Conservation (phyloP, 2,888 invertebrate genomes). For the Latrodectus elegans region DNA sequence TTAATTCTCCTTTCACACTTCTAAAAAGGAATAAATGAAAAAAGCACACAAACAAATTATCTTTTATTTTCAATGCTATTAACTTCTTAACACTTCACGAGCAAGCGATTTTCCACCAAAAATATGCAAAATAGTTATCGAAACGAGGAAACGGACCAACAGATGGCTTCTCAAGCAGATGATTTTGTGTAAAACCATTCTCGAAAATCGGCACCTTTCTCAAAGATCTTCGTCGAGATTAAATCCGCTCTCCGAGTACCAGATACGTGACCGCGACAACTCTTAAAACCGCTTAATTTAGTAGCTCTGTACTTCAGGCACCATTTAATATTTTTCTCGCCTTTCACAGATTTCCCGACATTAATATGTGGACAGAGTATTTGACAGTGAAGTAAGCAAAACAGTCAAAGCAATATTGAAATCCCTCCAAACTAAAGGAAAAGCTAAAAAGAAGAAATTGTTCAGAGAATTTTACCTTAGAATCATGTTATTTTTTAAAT, state of each 20-base stretch:
- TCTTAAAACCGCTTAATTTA: not conserved
- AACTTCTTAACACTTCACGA: not conserved
- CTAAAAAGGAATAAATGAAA: not conserved
- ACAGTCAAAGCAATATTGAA: no score
- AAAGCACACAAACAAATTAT: not conserved
- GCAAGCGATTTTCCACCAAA: not conserved
- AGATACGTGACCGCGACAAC: not conserved
- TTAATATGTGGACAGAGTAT: no score
- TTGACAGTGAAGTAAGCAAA: no score
- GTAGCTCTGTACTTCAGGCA: not conserved
- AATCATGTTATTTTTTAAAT: no score
- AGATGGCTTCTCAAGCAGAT: conserved; percentile 29
- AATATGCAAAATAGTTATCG: conserved; percentile 28
- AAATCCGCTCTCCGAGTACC: not conserved
- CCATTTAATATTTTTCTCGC: not conserved
- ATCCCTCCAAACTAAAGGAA: no score
- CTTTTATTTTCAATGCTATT: not conserved
- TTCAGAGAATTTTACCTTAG: no score
- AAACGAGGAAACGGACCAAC: conserved; percentile 24
- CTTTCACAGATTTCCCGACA: no score
- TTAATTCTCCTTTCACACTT: no score
- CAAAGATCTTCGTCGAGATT: not conserved
- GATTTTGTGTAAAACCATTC: conserved; percentile 29
- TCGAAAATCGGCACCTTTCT: conserved; percentile 49
- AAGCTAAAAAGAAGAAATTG: no score